A percentile compares a stretch with the other conserved stretches of the same genome.
phyloP scores from a whole-genome alignment of 2,113 vertebrate genomes.

The Catharus bicknelli region DNA sequence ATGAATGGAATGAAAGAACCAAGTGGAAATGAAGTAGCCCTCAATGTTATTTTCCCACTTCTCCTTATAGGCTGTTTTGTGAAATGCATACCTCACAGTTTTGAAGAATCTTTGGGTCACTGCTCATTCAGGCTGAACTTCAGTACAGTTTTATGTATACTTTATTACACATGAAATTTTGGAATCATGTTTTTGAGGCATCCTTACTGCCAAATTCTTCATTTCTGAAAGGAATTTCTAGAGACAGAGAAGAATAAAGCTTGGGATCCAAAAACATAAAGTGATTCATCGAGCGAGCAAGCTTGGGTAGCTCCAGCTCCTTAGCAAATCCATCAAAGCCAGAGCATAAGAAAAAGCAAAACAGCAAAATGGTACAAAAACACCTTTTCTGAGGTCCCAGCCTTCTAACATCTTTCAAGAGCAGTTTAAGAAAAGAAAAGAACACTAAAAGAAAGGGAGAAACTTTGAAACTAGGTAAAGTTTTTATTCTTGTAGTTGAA shows the following conservation, averaged over 20 bases:
- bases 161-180: background rate
- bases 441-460: background rate
- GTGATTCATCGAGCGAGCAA: background rate
- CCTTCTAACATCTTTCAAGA: slow-evolving; percentile 5
- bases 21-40: slow-evolving; percentile 9
- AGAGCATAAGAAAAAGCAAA: slow-evolving; percentile 14
- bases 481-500: slow-evolving; percentile 33
- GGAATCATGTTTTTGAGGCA: background rate
- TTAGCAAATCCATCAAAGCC: slow-evolving; percentile 29
- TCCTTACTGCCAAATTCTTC: background rate
- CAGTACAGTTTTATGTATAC: background rate
- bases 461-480: slow-evolving; percentile 49
- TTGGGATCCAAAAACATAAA: background rate
- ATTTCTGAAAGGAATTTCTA: background rate
- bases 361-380: background rate
- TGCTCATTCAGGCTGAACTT: background rate
- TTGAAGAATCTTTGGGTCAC: background rate
- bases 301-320: background rate
- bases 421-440: slow-evolving; percentile 4
- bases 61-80: background rate
- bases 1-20: slow-evolving; percentile 11
- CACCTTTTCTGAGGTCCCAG: background rate
- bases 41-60: slow-evolving; percentile 1
- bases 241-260: background rate
- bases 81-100: background rate